These are phyloP conservation scores for Lycodopsis pacificus DNA, from an alignment of 2,797 vertebrate genomes.

Conservation along the genomic window DNA sequence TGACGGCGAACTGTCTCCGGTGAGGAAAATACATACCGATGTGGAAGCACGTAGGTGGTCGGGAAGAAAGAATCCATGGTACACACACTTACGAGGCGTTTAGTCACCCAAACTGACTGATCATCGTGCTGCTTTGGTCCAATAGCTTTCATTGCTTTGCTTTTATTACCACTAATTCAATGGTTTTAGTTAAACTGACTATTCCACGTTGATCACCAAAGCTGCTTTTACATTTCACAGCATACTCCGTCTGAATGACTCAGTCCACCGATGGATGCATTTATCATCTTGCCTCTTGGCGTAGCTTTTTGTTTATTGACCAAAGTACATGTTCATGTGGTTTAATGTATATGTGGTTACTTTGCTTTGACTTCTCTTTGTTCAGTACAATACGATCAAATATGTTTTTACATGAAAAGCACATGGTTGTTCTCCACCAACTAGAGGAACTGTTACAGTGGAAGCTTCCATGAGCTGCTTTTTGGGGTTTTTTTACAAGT, in stretches of 20 bases:
- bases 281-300: slow-evolving; percentile 14
- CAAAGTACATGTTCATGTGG: slow-evolving; percentile 56
- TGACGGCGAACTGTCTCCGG: slow-evolving; percentile 30
- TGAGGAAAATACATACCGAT: slow-evolving; percentile 14
- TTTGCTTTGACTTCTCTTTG: slow-evolving; percentile 44
- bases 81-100: slow-evolving; percentile 45
- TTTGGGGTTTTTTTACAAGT: slow-evolving; percentile 3
- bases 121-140: slow-evolving; percentile 55
- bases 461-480: slow-evolving; percentile 16
- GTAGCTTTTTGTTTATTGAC: slow-evolving; percentile 45
- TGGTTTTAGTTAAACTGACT: slow-evolving; percentile 13
- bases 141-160: slow-evolving; percentile 35
- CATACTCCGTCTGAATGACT: not conserved
- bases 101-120: slow-evolving; percentile 16
- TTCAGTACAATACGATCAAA: slow-evolving; percentile 25
- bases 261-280: slow-evolving; percentile 14
- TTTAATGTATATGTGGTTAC: slow-evolving; percentile 55
- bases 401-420: slow-evolving; percentile 30
- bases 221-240: slow-evolving; percentile 34
- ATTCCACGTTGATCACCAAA: slow-evolving; percentile 42
- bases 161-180: slow-evolving; percentile 50
- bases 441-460: slow-evolving; percentile 31
- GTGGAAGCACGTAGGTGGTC: slow-evolving; percentile 10
- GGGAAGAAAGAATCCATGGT: slow-evolving; percentile 49
- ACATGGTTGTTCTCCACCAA: slow-evolving; percentile 34